A percentile compares a stretch with the other conserved stretches of the same genome.
These are phyloP conservation scores for Tetragonisca angustula DNA, from an alignment of 2,888 invertebrate genomes.

Conservation along the genomic window DNA sequence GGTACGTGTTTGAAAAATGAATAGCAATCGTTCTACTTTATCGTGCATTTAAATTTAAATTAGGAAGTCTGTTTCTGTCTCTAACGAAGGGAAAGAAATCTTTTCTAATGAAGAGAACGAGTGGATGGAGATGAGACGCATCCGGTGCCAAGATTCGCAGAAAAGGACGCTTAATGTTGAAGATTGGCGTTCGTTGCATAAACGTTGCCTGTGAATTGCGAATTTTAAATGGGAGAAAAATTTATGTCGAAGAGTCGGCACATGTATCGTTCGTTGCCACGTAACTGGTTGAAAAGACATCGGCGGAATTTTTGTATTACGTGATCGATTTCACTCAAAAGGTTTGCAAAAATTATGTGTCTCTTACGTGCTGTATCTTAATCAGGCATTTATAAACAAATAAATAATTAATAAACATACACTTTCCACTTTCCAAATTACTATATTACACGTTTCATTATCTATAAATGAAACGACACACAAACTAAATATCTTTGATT, in stretches of 20 bases:
- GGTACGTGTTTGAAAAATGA: not conserved
- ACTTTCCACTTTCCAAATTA: not conserved
- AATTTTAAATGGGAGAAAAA: constrained; percentile 30
- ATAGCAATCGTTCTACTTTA: too few relatives aligned
- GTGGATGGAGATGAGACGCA: not conserved
- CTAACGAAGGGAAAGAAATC: too few relatives aligned
- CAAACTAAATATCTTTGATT: not conserved
- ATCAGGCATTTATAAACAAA: not conserved
- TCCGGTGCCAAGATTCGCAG: not conserved
- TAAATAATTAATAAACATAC: not conserved
- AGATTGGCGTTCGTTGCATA: constrained; percentile 1
- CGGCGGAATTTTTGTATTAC: constrained; percentile 32
- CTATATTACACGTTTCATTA: not conserved
- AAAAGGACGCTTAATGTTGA: not conserved
- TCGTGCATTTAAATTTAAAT: not conserved
- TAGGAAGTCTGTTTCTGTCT: not conserved
- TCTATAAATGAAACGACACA: not conserved
- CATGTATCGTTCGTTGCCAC: constrained; percentile 5
- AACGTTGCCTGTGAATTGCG: constrained; percentile 21
- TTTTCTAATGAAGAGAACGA: too few relatives aligned
- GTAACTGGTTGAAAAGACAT: constrained; percentile 1
- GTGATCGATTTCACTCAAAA: constrained; percentile 48
- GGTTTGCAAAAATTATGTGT: not conserved
- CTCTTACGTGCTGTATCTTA: not conserved
- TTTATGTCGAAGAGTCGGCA: constrained; percentile 22